Percentiles rank a stretch among this genome's conserved stretches.
phyloP scores from a whole-genome alignment of 2,113 vertebrate species.

The Anas platyrhynchos region DNA sequence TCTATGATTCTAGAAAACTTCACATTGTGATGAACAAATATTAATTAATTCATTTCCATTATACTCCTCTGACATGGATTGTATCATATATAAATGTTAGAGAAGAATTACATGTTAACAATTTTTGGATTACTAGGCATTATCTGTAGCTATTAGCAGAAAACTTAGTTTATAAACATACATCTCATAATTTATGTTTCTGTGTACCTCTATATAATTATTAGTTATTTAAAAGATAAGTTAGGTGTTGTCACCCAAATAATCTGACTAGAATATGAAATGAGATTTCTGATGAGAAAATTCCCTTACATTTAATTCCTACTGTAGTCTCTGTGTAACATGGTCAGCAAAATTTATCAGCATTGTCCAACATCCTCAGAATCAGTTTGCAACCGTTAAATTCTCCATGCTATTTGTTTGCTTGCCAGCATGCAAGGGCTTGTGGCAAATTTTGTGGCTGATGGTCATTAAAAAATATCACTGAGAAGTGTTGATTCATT shows the following conservation, averaged over 20 bases:
- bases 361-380: background rate
- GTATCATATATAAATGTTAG: background rate
- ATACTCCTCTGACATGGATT: background rate
- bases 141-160: background rate
- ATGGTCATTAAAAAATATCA: background rate
- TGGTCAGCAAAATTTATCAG: background rate
- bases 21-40: background rate
- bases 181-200: background rate
- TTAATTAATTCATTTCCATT: background rate
- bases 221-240: background rate
- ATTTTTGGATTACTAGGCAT: background rate
- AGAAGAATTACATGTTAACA: background rate
- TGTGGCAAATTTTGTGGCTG: background rate
- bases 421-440: background rate
- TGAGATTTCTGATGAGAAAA: background rate
- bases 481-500: background rate
- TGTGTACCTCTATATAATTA: background rate
- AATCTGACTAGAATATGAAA: background rate
- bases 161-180: background rate
- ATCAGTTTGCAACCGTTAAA: background rate
- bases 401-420: background rate
- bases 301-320: background rate
- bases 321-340: background rate
- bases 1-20: background rate
- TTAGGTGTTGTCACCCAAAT: background rate